These are phyloP conservation scores for Trachymyrmex septentrionalis DNA, from an alignment of 1,140 invertebrate species.

Conservation along the genomic window DNA sequence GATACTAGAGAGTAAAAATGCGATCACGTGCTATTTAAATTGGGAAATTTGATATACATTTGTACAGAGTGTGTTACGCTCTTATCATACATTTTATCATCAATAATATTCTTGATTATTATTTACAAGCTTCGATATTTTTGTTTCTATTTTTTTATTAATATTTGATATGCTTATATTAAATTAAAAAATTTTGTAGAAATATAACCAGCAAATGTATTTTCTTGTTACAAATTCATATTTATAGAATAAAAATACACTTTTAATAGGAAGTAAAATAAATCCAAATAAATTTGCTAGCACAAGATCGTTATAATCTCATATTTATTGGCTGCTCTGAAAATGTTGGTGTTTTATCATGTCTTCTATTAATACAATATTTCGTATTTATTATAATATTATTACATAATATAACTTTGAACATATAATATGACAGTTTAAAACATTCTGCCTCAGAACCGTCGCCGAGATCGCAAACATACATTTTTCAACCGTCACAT, in stretches of 20 bases:
- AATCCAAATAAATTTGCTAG: slow-evolving; percentile 26
- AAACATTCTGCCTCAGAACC: slow-evolving; percentile 75
- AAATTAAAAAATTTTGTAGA: slow-evolving; percentile 1
- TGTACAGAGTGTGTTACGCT: slow-evolving; percentile 78
- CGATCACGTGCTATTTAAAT: slow-evolving; percentile 76
- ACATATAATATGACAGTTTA: slow-evolving; percentile 46
- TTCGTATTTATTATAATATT: slow-evolving; percentile 31
- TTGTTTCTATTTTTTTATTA: slow-evolving; percentile 33
- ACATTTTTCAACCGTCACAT: slow-evolving; percentile 76
- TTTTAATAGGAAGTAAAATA: slow-evolving; percentile 31
- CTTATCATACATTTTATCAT: not conserved
- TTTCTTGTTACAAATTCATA: slow-evolving; percentile 26
- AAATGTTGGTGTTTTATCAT: slow-evolving; percentile 27
- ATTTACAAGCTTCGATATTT: not conserved
- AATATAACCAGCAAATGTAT: slow-evolving; percentile 32
- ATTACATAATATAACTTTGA: slow-evolving; percentile 7
- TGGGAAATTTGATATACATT: slow-evolving; percentile 78
- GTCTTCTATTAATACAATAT: slow-evolving; percentile 42
- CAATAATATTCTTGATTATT: not conserved
- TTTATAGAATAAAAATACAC: slow-evolving; percentile 19
- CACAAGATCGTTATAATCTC: slow-evolving; percentile 12
- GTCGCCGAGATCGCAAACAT: slow-evolving; percentile 42
- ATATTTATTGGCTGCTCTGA: slow-evolving; percentile 14
- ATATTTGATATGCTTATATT: slow-evolving; percentile 23
- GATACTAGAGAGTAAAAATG: slow-evolving; percentile 78